phyloP scores from a whole-genome alignment of 2,888 invertebrate genomes.

The Tetropium fuscum region DNA sequence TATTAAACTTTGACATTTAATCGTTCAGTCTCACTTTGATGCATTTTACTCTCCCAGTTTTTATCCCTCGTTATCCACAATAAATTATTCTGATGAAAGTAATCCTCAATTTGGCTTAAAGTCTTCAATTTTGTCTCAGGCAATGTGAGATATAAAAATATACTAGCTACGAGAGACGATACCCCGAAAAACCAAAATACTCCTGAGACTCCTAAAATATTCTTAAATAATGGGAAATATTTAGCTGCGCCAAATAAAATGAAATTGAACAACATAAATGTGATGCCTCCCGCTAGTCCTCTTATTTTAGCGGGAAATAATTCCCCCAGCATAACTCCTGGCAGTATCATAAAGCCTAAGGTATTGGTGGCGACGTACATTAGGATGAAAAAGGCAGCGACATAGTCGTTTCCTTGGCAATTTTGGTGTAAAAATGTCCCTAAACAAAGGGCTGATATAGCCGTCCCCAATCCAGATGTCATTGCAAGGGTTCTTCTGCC shows the following conservation, averaged over 20 bases:
- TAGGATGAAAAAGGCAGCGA: constrained; percentile 69
- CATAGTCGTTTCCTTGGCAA: constrained; percentile 58
- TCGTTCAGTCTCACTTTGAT: constrained; percentile 37
- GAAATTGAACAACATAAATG: constrained; percentile 79
- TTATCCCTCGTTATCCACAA: constrained; percentile 72
- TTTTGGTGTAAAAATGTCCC: constrained; percentile 67
- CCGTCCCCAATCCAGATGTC: constrained; percentile 76
- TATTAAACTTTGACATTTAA: constrained; percentile 13
- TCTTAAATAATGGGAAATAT: constrained; percentile 74
- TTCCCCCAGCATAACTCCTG: constrained; percentile 82
- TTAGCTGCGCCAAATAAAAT: constrained; percentile 78
- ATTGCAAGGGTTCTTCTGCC: constrained; percentile 76
- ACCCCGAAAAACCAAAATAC: constrained; percentile 79
- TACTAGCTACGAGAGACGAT: constrained; percentile 72
- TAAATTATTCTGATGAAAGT: constrained; percentile 76
- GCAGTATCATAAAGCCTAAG: constrained; percentile 78
- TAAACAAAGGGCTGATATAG: constrained; percentile 73
- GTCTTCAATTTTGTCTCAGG: constrained; percentile 82
- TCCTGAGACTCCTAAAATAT: constrained; percentile 73
- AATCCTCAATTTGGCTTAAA: constrained; percentile 81
- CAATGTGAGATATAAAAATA: constrained; percentile 75
- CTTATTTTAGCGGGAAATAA: constrained; percentile 79
- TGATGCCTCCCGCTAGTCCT: constrained; percentile 79
- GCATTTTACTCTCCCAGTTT: constrained; percentile 61
- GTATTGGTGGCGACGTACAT: constrained; percentile 81